A percentile compares a stretch with the other conserved stretches of the same genome.
These are phyloP conservation scores for Sebastes schlegelii DNA, from an alignment of 2,113 vertebrate species.

Conservation along the genomic window DNA sequence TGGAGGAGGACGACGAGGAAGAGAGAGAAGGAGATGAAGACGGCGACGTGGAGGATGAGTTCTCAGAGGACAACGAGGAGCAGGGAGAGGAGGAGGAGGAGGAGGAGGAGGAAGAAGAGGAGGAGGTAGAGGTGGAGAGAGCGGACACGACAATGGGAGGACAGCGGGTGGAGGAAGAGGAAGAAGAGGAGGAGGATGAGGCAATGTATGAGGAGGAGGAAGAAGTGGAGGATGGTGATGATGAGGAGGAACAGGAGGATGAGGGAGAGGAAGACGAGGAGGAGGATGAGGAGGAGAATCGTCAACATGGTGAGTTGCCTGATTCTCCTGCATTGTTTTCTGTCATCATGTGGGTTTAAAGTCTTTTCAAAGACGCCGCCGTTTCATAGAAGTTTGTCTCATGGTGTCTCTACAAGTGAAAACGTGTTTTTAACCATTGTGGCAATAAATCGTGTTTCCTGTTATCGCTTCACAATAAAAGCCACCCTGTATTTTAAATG, in stretches of 20 bases:
- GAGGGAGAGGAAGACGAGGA: constrained; percentile 69
- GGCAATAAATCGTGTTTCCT: too few species aligned
- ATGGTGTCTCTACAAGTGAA: too few species aligned
- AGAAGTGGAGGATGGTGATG: constrained; percentile 74
- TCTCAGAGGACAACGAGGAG: constrained; percentile 78
- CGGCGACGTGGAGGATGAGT: constrained; percentile 78
- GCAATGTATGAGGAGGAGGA: constrained; percentile 72
- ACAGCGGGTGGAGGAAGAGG: constrained; percentile 53
- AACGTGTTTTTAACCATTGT: too few species aligned
- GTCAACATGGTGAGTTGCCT: constrained; percentile 72
- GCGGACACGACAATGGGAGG: constrained; percentile 34
- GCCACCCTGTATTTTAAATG: too few species aligned
- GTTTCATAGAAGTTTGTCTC: too few species aligned
- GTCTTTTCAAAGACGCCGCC: too few species aligned
- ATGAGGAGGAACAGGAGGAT: constrained; percentile 64
- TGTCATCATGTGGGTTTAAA: neutral
- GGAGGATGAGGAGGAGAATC: constrained; percentile 77
- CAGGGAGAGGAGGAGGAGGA: constrained; percentile 70
- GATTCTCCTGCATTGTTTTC: neutral
- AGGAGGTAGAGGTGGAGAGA: constrained; percentile 59
- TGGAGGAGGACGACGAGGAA: constrained; percentile 71
- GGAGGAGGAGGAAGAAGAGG: constrained; percentile 63
- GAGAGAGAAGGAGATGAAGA: constrained; percentile 70
- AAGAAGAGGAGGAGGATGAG: constrained; percentile 59
- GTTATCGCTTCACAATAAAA: too few species aligned